Evolutionary conservation across 2,113 vertebrate genomes (phyloP), one percentile per base, ranked within the genome.

Genomic region (Microtus montanus): DNA sequence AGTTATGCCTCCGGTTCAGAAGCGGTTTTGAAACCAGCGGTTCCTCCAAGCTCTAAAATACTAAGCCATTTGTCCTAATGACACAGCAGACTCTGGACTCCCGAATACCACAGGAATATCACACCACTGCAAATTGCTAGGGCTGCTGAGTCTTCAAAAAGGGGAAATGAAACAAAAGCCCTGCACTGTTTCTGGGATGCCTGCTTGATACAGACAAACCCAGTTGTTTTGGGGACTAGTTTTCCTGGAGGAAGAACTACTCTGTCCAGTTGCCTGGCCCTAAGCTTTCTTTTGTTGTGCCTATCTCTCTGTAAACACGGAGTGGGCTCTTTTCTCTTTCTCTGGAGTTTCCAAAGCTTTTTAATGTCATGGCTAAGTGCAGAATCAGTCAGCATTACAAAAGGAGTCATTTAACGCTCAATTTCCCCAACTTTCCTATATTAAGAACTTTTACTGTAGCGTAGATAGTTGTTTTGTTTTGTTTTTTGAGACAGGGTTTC

Each of bases 121-220:
- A 97, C 94, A 96, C 85, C 91, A 94, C 92, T 96, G 95, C 96
- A 96, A 96, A 97, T 96, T 90, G 93, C 97, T 90, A 96, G 95
- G 94, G 93, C 87, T 92, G 90, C 95, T 90, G 75, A 90, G 73
- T 85, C 93, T 93, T 83, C 54, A 79, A 95, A 96, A 92, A 82
- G 24, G 1, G 41, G 80, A 84, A 90, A 24, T 71, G 44, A 94
- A 94, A 96, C 91, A 97, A 96, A 96, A 95, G 90, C 93, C 17
- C 35, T 83, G 82, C 77, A 28, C 94, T 95, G 90, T 94, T 92
- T 95, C 83, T 64, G 85, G 96, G 92, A 94, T 80, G 63, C 26
- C 89, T 70, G 79, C 49, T 77, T 86, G 95, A 95, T 97, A 92
- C 1, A 47, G 63, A 86, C 77, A 87, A 78, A 89, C 85, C 87